Evolutionary conservation across 1,140 invertebrate species (phyloP), one percentile per base, ranked within the genome.

Genomic region (Drosophila sproati): DNA sequence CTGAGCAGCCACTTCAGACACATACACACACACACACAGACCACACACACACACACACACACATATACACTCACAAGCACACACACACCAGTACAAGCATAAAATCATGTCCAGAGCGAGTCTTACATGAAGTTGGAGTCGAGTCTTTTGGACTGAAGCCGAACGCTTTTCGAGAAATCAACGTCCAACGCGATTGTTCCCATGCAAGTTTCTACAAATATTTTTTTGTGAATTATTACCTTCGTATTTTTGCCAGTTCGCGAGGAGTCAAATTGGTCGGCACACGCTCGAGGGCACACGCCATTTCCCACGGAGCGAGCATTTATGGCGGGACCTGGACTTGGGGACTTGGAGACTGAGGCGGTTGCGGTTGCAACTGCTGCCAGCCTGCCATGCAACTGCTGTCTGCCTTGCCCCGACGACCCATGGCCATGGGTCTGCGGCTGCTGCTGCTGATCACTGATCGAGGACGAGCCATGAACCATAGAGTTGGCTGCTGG

Each of bases 251-350:
- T 90, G n/a, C 73, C 86, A 87, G 88, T 91, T 91, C 82, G 88
- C 88, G 82, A 91, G 89, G 82, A 92, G 91, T 92, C 91, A 92
- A 92, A 92, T 92, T 92, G 92, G 92, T 91, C 92, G 92, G 92
- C 92, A 92, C 92, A 92, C 91, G 92, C 92, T 92, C 87, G 89
- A 92, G 92, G 92, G 92, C 92, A 92, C 92, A 92, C 92, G 92
- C 91, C 92, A 92, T 92, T 92, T 92, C 92, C 92, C 92, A 92
- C 92, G 92, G 91, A 92, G 87, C 67, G 77, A 54, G 82, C 86
- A 82, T 90, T 90, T 90, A 90, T 90, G 86, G 86, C 73, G 64
- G 73, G 54, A 59, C 62, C 59, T 32, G 39, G 51, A 45, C 47
- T 6, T 28, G 45, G 5, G 31, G 51, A 32, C 41, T 7, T 41